Evolutionary conservation across 2,113 vertebrate genomes (phyloP).

Genomic region (Apodemus sylvaticus): DNA sequence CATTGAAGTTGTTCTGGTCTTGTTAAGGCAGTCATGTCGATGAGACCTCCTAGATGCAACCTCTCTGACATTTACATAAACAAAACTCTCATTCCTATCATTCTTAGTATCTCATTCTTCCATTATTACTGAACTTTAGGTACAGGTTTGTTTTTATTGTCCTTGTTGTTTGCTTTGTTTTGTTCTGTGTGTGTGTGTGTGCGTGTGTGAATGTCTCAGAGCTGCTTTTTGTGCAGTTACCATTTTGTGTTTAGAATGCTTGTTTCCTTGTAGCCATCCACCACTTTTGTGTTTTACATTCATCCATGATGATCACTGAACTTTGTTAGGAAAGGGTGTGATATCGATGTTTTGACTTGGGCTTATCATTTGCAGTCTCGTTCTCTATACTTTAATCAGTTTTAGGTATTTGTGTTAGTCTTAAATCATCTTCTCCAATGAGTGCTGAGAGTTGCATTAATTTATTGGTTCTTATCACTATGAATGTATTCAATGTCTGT

Average conservation of each 20-base stretch:
- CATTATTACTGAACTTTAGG: background rate
- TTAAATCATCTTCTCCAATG: background rate
- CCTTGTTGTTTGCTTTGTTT: no score
- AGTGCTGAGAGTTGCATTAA: background rate
- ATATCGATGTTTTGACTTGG: background rate
- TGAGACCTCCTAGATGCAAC: background rate
- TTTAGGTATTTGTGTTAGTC: background rate
- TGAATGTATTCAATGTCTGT: background rate
- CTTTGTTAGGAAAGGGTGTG: background rate
- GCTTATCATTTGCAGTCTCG: background rate
- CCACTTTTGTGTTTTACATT: background rate
- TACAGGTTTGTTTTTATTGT: background rate
- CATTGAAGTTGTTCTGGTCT: background rate
- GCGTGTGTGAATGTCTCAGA: background rate
- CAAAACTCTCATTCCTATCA: background rate
- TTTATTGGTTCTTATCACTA: background rate
- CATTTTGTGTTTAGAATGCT: background rate
- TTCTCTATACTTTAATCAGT: background rate
- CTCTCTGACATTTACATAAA: background rate
- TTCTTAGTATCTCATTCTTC: background rate
- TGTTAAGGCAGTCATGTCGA: background rate
- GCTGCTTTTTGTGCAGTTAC: background rate
- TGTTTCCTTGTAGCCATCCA: no score
- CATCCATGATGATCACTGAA: background rate
- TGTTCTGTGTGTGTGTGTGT: no score